A percentile compares a stretch with the other conserved stretches of the same genome.
Conservation (phyloP, 1,140 invertebrate genomes). For the Brachystomella parvula region DNA sequence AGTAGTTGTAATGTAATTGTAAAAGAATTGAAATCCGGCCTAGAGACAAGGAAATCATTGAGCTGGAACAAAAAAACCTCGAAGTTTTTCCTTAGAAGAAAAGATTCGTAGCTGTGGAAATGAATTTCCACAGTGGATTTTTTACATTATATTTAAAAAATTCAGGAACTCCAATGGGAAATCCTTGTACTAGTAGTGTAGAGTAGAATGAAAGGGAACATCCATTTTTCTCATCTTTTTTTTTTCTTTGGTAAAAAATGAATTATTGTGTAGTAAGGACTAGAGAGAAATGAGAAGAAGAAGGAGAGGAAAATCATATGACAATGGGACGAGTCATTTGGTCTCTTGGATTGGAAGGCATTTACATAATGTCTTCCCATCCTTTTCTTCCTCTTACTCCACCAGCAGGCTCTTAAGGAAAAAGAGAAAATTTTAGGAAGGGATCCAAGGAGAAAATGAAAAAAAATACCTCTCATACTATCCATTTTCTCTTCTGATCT, state of each 20-base stretch:
- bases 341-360: conserved; percentile 3
- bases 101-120: neutral
- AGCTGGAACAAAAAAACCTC: too few species aligned
- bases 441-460: neutral
- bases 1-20: conserved; percentile 14
- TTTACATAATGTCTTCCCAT: conserved; percentile 13
- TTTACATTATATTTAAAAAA: neutral
- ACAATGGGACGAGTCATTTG: conserved; percentile 12
- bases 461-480: neutral
- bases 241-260: too few species aligned
- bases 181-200: neutral
- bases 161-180: conserved; percentile 3
- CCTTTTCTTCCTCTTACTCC: neutral
- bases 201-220: neutral
- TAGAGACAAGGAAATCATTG: too few species aligned
- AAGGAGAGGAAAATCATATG: neutral
- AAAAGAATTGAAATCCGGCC: neutral
- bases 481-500: too few species aligned
- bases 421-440: neutral
- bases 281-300: neutral
- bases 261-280: too few species aligned
- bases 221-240: neutral
- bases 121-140: neutral
- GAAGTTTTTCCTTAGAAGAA: too few species aligned
- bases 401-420: neutral